Conservation (phyloP, 2,888 invertebrate species). For the Oithona nana region DNA sequence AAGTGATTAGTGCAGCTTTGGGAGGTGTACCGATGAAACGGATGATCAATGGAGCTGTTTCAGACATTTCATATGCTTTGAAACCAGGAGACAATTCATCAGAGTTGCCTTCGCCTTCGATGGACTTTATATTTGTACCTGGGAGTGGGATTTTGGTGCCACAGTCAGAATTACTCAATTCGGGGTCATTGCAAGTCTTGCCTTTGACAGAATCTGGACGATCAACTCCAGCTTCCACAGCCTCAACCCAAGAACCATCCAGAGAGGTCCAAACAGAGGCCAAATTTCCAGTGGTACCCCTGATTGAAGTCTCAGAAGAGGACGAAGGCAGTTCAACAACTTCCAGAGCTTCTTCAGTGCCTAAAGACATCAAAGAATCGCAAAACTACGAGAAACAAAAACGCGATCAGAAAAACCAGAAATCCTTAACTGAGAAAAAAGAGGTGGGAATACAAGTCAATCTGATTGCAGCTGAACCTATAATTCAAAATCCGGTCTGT, state of each 20-base stretch:
- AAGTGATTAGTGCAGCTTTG: conserved; percentile 26
- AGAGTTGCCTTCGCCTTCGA: not conserved
- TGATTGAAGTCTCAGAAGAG: conserved; percentile 15
- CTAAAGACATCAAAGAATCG: not conserved
- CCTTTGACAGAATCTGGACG: not conserved
- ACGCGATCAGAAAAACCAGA: not conserved
- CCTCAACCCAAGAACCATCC: no score
- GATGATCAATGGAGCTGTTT: conserved; percentile 10
- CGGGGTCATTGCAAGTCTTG: no score
- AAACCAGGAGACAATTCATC: not conserved
- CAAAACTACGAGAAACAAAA: not conserved
- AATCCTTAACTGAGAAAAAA: not conserved
- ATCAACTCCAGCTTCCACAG: not conserved
- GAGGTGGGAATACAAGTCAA: not conserved
- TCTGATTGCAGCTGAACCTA: not conserved
- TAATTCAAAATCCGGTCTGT: not conserved
- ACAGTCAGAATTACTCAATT: not conserved
- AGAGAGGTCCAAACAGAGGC: no score
- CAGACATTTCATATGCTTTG: not conserved
- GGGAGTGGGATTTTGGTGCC: not conserved
- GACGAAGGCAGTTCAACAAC: conserved; percentile 3
- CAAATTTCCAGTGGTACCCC: not conserved
- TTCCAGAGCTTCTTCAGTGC: not conserved
- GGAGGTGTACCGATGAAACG: not conserved
- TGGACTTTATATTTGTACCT: not conserved